phyloP scores from a whole-genome alignment of 2,888 invertebrate species.

The Marronus borbonicus region DNA sequence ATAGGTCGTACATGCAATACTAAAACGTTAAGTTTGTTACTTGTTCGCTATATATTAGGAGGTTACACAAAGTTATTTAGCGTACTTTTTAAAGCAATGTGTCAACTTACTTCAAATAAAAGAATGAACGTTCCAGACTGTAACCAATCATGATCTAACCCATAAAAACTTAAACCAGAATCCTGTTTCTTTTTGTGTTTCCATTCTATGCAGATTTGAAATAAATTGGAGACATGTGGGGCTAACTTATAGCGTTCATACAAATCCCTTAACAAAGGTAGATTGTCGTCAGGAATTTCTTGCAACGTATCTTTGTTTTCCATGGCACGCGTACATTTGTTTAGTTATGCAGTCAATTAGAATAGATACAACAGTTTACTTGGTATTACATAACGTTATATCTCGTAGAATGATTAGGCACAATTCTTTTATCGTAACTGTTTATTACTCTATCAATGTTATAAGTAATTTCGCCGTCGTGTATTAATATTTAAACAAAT shows the following conservation, averaged over 20 bases:
- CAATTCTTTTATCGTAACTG: neutral
- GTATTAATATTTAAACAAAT: too few species aligned
- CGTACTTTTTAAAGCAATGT: neutral
- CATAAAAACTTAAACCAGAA: slow-evolving; percentile 67
- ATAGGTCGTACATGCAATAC: slow-evolving; percentile 46
- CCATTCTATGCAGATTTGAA: slow-evolving; percentile 68
- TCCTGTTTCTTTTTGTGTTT: slow-evolving; percentile 56
- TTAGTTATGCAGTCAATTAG: neutral
- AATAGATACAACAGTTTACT: neutral
- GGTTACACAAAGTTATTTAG: too few species aligned
- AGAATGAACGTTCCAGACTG: slow-evolving; percentile 66
- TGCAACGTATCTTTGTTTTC: slow-evolving; percentile 57
- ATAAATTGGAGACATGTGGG: slow-evolving; percentile 65
- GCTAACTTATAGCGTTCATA: slow-evolving; percentile 66
- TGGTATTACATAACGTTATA: too few species aligned
- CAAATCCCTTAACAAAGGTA: slow-evolving; percentile 61
- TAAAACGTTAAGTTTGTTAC: neutral
- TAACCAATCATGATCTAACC: slow-evolving; percentile 68
- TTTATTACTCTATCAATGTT: too few species aligned
- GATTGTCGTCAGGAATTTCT: slow-evolving; percentile 61
- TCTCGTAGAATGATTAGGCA: neutral
- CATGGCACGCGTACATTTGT: too few species aligned
- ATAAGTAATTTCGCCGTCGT: too few species aligned
- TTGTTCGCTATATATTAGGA: too few species aligned
- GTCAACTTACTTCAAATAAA: slow-evolving; percentile 54